phyloP scores from a whole-genome alignment of 1,140 invertebrate genomes.

The Carposina sasakii region DNA sequence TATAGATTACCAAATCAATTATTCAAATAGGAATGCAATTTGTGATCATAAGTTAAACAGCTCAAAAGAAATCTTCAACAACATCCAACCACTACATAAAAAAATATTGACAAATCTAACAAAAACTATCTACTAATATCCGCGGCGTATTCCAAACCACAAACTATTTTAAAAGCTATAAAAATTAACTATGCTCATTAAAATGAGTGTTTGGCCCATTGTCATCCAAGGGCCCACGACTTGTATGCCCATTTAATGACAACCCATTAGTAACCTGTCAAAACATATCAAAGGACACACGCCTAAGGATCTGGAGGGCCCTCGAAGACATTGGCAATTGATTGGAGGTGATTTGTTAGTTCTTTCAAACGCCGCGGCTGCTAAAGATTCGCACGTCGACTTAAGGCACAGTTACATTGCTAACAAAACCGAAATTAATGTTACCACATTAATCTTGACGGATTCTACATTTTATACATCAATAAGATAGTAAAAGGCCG shows the following conservation, averaged over 20 bases:
- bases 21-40: no score
- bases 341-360: conserved; percentile 63
- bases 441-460: conserved; percentile 39
- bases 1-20: no score
- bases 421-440: conserved; percentile 45
- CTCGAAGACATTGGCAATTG: conserved; percentile 47
- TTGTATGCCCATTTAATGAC: conserved; percentile 51
- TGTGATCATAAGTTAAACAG: neutral
- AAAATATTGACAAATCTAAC: neutral
- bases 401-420: no score
- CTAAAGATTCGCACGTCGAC: no score
- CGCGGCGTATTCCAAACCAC: conserved; percentile 46
- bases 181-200: conserved; percentile 70
- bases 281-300: conserved; percentile 65
- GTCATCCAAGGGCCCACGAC: conserved; percentile 48
- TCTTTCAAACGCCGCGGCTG: conserved; percentile 51
- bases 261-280: conserved; percentile 68
- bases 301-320: conserved; percentile 34
- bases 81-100: conserved; percentile 4
- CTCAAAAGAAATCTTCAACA: neutral
- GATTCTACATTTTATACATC: no score
- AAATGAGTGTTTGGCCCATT: conserved; percentile 48
- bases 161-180: conserved; percentile 62
- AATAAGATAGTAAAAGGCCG: no score
- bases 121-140: conserved; percentile 43